Base-by-base conservation (phyloP, 1,140 invertebrate species). In the Caerostris darwini region DNA sequence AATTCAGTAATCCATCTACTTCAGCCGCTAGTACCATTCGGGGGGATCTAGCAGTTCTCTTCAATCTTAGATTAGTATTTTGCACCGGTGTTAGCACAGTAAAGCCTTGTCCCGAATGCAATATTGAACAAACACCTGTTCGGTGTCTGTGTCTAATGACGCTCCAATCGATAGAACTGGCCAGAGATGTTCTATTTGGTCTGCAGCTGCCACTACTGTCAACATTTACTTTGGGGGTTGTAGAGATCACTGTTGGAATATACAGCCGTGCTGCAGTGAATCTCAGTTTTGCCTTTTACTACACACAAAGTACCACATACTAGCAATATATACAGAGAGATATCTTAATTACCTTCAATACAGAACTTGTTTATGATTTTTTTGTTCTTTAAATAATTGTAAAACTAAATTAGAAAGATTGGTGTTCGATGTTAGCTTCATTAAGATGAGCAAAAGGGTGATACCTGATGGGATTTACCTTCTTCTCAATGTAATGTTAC, bases 21-120 rank as follows among this genome's bases (percentile, higher is more conserved):
- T 85, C 82, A 19, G 17, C 17, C 8, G 54, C n/a, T 54, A 57
- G 57, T 19, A 58, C 54, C 19, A 57, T 85, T 58, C 82, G 54
- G 8, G 54, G 54, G 82, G 19, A 88, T 88, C 54, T 54, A n/a
- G 17, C 5, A 7, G 58, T 53, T 88, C 86, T 88, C 59, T 88
- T 88, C 59, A 88, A 88, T 88, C 61, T 88, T 88, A 88, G 34
- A 88, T 88, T 88, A 88, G 86, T 88, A 61, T 54, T 64, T 88
- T 88, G 86, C 59, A 64, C 57, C 59, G 61, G 58, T 50, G 86
- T 88, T 88, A 53, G 19, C 59, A 88, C 34, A 61, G 58, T 34
- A 85, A 85, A 56, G 54, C 82, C 54, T 85, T 85, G 7, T 57
- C 54, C 82, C 8, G 82, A 85, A 88, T 54, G 54, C 57, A 67